phyloP scores from a whole-genome alignment of 2,797 vertebrate species.

The Ibycter americanus region DNA sequence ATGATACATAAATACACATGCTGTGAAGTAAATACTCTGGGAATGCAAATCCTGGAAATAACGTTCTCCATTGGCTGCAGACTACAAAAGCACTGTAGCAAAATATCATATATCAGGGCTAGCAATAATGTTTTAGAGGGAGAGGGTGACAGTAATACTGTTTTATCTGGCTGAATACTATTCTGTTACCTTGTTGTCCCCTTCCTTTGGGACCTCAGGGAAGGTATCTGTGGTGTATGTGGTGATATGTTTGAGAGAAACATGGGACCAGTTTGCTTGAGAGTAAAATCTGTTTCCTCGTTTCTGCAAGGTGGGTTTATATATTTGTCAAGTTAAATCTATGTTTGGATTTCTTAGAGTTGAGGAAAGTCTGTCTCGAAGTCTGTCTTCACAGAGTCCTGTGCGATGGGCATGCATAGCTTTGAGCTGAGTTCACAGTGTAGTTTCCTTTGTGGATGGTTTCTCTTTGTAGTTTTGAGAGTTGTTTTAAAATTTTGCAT shows the following conservation, averaged over 20 bases:
- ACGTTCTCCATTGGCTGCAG: neutral
- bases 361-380: neutral
- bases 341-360: neutral
- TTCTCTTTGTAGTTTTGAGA: neutral
- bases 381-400: neutral
- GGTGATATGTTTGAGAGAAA: neutral
- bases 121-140: neutral
- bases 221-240: neutral
- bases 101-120: neutral
- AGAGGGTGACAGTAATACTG: neutral
- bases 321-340: neutral
- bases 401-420: neutral
- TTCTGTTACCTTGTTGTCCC: neutral
- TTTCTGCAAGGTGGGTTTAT: neutral
- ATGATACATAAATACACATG: neutral
- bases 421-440: neutral
- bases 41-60: neutral
- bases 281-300: neutral
- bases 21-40: neutral
- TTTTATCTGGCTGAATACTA: neutral
- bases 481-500: neutral
- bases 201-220: neutral
- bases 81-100: neutral
- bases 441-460: neutral
- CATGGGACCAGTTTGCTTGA: neutral